A percentile compares a stretch with the other conserved stretches of the same genome.
phyloP scores from a whole-genome alignment of 1,140 invertebrate species.

The Hycleus phaleratus region DNA sequence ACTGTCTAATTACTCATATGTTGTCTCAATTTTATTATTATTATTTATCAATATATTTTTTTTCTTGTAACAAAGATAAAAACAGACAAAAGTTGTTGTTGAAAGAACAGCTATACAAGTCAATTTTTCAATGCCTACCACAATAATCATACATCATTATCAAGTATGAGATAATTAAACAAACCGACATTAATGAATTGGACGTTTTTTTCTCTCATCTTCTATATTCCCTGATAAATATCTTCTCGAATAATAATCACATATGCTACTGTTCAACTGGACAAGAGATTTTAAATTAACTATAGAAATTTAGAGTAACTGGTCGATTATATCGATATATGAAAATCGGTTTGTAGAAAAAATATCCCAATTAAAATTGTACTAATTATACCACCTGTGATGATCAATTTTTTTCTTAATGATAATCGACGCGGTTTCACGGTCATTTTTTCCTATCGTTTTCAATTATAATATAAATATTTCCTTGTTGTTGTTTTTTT shows the following conservation, averaged over 20 bases:
- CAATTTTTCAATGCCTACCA: slow-evolving; percentile 5
- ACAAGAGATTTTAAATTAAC: slow-evolving; percentile 6
- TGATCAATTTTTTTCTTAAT: too few relatives aligned
- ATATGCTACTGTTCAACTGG: slow-evolving; percentile 3
- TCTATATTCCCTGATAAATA: not conserved
- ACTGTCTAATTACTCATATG: slow-evolving; percentile 7
- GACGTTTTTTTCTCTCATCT: too few relatives aligned
- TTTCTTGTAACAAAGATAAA: too few relatives aligned
- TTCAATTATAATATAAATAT: too few relatives aligned
- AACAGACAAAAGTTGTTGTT: not conserved
- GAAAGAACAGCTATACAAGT: not conserved
- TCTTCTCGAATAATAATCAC: slow-evolving; percentile 1
- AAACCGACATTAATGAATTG: slow-evolving; percentile 10
- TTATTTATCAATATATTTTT: not conserved
- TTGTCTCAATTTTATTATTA: slow-evolving; percentile 5
- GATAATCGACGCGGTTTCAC: too few relatives aligned
- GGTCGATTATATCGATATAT: not conserved
- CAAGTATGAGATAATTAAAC: slow-evolving; percentile 4
- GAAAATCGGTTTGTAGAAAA: too few relatives aligned
- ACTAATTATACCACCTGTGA: too few relatives aligned
- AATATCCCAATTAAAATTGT: too few relatives aligned
- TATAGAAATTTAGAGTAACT: not conserved
- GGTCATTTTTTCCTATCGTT: too few relatives aligned
- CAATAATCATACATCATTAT: slow-evolving; percentile 4
- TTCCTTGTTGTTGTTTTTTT: too few relatives aligned